These are phyloP conservation scores for Argyrosomus regius DNA, from an alignment of 2,797 vertebrate species.

Conservation along the genomic window DNA sequence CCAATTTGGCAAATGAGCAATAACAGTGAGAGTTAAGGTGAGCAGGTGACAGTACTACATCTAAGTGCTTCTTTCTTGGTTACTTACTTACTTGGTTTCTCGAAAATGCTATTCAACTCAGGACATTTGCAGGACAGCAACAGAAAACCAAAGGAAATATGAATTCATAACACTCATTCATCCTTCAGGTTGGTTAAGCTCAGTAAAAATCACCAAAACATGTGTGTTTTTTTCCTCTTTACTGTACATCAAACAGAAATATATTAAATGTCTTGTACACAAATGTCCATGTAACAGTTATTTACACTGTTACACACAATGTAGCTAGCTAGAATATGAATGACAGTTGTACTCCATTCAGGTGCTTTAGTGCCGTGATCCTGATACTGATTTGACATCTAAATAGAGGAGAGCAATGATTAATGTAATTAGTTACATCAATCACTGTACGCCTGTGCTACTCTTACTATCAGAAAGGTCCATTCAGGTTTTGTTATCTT, in stretches of 20 bases:
- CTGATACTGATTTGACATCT: slow-evolving; percentile 14
- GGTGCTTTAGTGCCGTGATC: neutral
- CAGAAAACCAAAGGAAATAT: neutral
- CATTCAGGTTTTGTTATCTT: neutral
- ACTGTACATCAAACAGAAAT: neutral
- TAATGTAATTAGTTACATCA: slow-evolving; percentile 21
- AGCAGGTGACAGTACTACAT: neutral
- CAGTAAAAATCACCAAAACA: no score
- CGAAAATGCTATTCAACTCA: neutral
- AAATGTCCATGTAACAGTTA: neutral
- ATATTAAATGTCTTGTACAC: neutral
- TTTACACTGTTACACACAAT: neutral
- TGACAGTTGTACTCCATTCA: neutral
- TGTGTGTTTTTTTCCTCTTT: no score
- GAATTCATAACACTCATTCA: neutral
- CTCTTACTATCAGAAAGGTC: slow-evolving; percentile 2
- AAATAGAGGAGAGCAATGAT: neutral
- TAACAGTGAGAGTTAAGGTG: neutral
- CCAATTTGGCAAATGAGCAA: neutral
- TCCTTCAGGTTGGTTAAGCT: no score
- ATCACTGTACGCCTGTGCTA: neutral
- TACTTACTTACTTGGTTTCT: neutral
- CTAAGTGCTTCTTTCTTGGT: neutral
- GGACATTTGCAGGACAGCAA: neutral
- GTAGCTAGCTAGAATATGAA: neutral